Base-by-base conservation (phyloP, 1,140 invertebrate species). In the Calycopis cecrops region DNA sequence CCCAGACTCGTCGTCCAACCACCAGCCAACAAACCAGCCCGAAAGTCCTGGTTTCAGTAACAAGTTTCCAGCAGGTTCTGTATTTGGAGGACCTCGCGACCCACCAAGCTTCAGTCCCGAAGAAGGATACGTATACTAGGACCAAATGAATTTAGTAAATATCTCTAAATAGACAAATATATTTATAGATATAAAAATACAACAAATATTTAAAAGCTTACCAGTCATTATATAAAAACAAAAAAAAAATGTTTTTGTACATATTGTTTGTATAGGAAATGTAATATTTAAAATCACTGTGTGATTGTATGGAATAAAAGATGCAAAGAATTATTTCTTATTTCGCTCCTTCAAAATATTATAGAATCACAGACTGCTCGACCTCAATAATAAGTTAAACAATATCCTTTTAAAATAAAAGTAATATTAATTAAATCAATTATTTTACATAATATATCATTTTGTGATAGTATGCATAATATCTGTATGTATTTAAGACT, bases 101-200 rank as follows among this genome's bases (percentile, higher is more conserved):
- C 81, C 81, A 28, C 80, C 84, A 17, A 85, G 81, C 62, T 87
- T 81, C 71, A 79, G 68, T 54, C 51, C 65, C 21, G 67, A 87
- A 52, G 77, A 85, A 63, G 84, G 84, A 51, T 87, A 87, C 60
- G 82, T 78, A 60, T 87, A 87, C 55, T 87, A 44, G 40, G 40
- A 44, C 40, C 40, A 44, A 44, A 44, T 9, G 40, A 44, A 17
- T 17, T 44, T 18, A 44, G 40, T 28, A 28, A 14, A 18, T 44
- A 44, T 17, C 40, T 12, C 40, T 44, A 76, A 71, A 68, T 60
- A 62, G 73, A 80, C 73, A 52, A 35, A 52, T 17, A 52, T n/a
- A 49, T 40, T 28, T 53, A 53, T 53, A 42, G n/a, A 16, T 44
- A 44, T 44, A 9, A 12, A 42, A 12, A 16, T 44, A 44, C 16